Percentiles rank a stretch among this genome's conserved stretches.
These are phyloP conservation scores for Polydrusus tereticollis DNA, from an alignment of 2,888 invertebrate genomes.

Conservation along the genomic window DNA sequence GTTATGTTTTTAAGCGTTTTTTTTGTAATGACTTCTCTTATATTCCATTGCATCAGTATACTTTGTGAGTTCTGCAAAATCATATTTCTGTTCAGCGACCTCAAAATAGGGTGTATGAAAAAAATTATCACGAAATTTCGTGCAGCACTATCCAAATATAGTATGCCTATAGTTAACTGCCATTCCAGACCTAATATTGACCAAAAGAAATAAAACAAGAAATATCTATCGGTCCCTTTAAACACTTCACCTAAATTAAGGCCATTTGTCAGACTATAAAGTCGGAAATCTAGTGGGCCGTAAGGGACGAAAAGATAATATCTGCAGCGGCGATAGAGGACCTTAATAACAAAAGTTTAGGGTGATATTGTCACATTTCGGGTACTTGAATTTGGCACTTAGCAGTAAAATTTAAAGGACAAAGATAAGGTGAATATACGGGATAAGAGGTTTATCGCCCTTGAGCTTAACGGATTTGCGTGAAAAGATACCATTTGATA, in stretches of 20 bases:
- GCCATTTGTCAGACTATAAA: conserved; percentile 7
- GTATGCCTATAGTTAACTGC: neutral
- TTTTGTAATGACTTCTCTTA: too few relatives aligned
- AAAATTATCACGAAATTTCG: too few relatives aligned
- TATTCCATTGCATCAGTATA: too few relatives aligned
- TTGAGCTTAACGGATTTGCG: neutral
- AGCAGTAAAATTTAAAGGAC: neutral
- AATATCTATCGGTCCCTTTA: neutral
- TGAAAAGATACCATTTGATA: too few relatives aligned
- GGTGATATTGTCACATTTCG: neutral
- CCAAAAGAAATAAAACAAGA: conserved; percentile 1
- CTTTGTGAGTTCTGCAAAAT: too few relatives aligned
- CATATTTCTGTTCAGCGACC: too few relatives aligned
- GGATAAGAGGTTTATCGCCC: neutral
- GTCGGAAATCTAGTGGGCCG: neutral
- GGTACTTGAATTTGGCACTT: conserved; percentile 4
- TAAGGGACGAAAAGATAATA: conserved; percentile 7
- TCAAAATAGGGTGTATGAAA: too few relatives aligned
- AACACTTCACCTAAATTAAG: conserved; percentile 7
- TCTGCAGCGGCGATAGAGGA: conserved; percentile 1
- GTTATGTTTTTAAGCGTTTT: too few relatives aligned
- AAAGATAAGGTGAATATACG: neutral
- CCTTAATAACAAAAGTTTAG: conserved; percentile 16
- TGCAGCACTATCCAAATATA: too few relatives aligned
- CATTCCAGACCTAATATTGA: neutral